A percentile compares a stretch with the other conserved stretches of the same genome.
Conservation (phyloP, 2,797 vertebrate species). For the Poeciliopsis paucimaculata region DNA sequence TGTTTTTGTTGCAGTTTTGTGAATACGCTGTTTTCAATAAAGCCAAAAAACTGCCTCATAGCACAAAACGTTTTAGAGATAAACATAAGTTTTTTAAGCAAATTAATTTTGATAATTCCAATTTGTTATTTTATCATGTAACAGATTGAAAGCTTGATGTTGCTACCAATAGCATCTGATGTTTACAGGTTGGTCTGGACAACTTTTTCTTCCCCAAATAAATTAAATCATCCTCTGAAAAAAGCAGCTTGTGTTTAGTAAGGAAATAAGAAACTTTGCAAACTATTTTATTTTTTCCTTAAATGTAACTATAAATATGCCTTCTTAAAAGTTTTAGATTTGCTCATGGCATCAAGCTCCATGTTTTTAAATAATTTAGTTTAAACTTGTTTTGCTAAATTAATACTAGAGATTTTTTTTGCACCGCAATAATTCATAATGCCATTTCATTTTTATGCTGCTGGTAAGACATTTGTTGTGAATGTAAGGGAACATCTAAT, state of each 20-base stretch:
- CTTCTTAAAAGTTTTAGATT: background rate
- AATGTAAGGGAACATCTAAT: background rate
- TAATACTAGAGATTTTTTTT: background rate
- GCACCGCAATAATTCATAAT: background rate
- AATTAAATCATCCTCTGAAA: background rate
- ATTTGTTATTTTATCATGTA: too few species aligned
- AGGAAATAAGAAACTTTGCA: background rate
- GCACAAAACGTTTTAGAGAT: too few species aligned
- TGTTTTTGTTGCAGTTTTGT: too few species aligned
- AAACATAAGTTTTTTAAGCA: too few species aligned
- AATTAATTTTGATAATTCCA: too few species aligned
- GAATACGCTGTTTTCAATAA: too few species aligned
- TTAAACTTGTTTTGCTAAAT: background rate
- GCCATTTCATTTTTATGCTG: background rate
- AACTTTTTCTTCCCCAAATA: background rate
- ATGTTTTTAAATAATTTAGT: background rate
- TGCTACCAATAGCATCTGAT: background rate
- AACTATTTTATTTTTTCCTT: background rate
- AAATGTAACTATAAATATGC: background rate
- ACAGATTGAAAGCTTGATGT: background rate
- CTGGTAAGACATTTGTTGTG: background rate
- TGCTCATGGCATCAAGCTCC: background rate
- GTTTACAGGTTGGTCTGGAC: background rate
- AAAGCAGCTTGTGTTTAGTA: background rate
- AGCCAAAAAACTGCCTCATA: too few species aligned